A percentile compares a stretch with the other conserved stretches of the same genome.
These are phyloP conservation scores for Scaptomyza montana DNA, from an alignment of 1,140 invertebrate species.

Conservation along the genomic window DNA sequence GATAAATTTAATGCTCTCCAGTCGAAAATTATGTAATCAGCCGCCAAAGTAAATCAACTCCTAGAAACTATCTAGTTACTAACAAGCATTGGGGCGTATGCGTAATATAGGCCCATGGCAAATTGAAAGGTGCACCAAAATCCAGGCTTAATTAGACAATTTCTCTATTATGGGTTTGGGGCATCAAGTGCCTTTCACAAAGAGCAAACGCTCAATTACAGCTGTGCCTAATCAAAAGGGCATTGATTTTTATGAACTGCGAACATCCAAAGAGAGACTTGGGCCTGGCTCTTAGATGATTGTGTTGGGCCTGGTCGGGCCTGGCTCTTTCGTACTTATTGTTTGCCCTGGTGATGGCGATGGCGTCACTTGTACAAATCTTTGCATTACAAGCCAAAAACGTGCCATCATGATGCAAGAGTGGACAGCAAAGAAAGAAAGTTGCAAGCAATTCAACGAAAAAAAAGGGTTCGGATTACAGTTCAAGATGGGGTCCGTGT, in stretches of 20 bases:
- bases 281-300: slow-evolving; percentile 29
- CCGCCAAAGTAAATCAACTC: slow-evolving; percentile 21
- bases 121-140: slow-evolving; percentile 52
- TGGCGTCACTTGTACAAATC: slow-evolving; percentile 74
- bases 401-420: slow-evolving; percentile 75
- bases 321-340: neutral
- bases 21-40: slow-evolving; percentile 41
- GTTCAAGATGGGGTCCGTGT: slow-evolving; percentile 9
- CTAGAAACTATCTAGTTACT: slow-evolving; percentile 15
- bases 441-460: slow-evolving; percentile 32
- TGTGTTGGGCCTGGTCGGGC: slow-evolving; percentile 17
- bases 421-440: slow-evolving; percentile 57
- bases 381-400: slow-evolving; percentile 72
- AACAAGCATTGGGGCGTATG: slow-evolving; percentile 57
- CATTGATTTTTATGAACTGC: slow-evolving; percentile 78
- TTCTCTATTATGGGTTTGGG: slow-evolving; percentile 60
- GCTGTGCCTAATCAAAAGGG: slow-evolving; percentile 77
- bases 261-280: slow-evolving; percentile 32
- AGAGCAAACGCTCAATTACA: slow-evolving; percentile 59
- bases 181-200: slow-evolving; percentile 63
- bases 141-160: slow-evolving; percentile 73
- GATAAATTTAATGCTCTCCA: slow-evolving; percentile 7
- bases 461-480: slow-evolving; percentile 37
- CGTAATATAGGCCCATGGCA: slow-evolving; percentile 60
- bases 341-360: slow-evolving; percentile 44